phyloP scores from a whole-genome alignment of 2,888 invertebrate genomes.

The Platycheirus rosarum region DNA sequence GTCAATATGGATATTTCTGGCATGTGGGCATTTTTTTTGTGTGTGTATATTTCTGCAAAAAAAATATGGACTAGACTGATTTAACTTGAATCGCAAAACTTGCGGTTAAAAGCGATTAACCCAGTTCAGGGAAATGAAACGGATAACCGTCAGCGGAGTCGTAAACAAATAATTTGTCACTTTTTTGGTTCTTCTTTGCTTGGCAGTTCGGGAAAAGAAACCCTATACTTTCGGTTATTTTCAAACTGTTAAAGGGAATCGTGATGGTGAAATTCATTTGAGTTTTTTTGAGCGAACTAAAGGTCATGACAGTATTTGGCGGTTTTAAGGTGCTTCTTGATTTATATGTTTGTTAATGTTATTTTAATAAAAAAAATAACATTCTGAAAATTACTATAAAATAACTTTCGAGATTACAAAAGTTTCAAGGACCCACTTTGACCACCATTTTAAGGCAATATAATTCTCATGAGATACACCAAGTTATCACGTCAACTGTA shows the following conservation, averaged over 20 bases:
- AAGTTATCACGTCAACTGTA: no score
- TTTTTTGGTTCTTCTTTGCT: not conserved
- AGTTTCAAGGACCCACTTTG: no score
- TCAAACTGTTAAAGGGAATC: not conserved
- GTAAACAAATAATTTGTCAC: not conserved
- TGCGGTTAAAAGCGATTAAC: conserved; percentile 30
- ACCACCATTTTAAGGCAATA: no score
- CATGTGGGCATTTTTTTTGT: conserved; percentile 30
- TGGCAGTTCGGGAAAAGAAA: not conserved
- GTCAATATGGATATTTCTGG: conserved; percentile 30
- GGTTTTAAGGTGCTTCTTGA: no score
- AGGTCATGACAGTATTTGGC: not conserved
- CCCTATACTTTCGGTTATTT: not conserved
- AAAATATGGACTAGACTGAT: conserved; percentile 42
- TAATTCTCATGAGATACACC: no score
- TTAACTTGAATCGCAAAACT: not conserved
- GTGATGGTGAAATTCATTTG: not conserved
- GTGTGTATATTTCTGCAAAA: conserved; percentile 3
- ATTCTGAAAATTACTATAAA: no score
- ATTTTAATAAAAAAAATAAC: no score
- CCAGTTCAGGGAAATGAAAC: conserved; percentile 29
- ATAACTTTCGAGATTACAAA: no score
- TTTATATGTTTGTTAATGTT: no score
- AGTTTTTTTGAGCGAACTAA: not conserved
- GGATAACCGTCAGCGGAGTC: not conserved